Evolutionary conservation across 2,888 invertebrate genomes (phyloP), one percentile per base, ranked within the genome.

Genomic region (Ornithoptera alexandrae): DNA sequence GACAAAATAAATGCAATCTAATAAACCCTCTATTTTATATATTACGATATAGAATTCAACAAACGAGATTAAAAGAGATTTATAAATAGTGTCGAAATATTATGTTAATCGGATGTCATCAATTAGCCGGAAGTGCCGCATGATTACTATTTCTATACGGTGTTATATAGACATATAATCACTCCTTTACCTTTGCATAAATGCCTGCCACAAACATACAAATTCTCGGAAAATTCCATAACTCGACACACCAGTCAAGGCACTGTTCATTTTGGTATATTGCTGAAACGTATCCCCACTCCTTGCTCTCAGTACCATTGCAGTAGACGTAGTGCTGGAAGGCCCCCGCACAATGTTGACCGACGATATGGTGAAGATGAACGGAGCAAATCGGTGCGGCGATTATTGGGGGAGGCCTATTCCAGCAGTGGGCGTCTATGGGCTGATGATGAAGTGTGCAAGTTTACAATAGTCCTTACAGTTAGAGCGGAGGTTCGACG

Each of bases 61-160:
- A 88, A 91, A 89, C 85, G 83, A 88, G 79, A 87, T 83, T 86
- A 86, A 80, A 78, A 79, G 80, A 79, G 80, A 6, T 58, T 75
- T 77, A 84, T 84, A 84, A 82, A 84, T 84, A 85, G 79, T 86
- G 81, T 85, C 82, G 80, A 83, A 80, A 46, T 46, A 46, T 81
- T 79, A 79, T 78, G 79, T 84, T 84, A 84, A 83, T 84, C 84
- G 84, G 81, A 75, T 81, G 84, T 84, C 84, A 85, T 86, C 82
- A 86, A 82, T 87, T 87, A 88, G 84, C 84, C 83, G 76, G 81
- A 58, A 88, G 92, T 92, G 92, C 90, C 90, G 78, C 76, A 89
- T 91, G 92, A 92, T 92, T 92, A 92, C 83, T 92, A 92, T 92
- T 88, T 92, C 92, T 92, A 92, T 92, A 92, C 92, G 79, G 92